Evolutionary conservation across 2,113 vertebrate genomes (phyloP).

Genomic region (human): GRCh38 chr4:138490001-138490500

Average conservation of each 20-base stretch:
- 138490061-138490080: background rate
- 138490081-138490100: background rate
- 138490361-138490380: background rate
- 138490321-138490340: background rate
- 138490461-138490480: too few species aligned
- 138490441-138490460: too few species aligned
- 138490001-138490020: background rate
- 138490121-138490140: background rate
- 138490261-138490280: background rate
- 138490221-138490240: background rate
- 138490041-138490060: background rate
- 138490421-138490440: too few species aligned
- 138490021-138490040: background rate
- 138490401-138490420: background rate
- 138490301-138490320: background rate
- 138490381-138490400: background rate
- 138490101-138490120: background rate
- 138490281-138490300: background rate
- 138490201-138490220: background rate
- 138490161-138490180: background rate
- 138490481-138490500: too few species aligned
- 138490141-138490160: background rate
- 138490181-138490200: background rate
- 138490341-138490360: background rate
- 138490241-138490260: background rate